Conservation (phyloP, 2,888 invertebrate species). For the Sisyra nigra region DNA sequence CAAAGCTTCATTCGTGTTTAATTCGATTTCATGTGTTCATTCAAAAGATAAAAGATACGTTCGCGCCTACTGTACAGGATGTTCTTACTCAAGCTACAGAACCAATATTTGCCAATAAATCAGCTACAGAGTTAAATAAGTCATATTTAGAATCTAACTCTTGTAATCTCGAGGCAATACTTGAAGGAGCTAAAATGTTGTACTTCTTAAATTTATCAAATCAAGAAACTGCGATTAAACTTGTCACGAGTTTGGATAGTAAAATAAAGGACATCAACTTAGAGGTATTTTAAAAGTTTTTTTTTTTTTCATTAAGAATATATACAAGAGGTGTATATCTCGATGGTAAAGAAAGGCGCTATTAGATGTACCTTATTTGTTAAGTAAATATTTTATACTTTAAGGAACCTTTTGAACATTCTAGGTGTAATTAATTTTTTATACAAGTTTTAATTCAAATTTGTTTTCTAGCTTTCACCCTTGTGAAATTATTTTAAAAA, state of each 20-base stretch:
- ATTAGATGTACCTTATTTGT: too few relatives aligned
- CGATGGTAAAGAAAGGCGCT: too few relatives aligned
- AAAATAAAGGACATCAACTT: slow-evolving; percentile 32
- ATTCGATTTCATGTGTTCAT: slow-evolving; percentile 54
- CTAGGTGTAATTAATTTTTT: too few relatives aligned
- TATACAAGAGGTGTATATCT: too few relatives aligned
- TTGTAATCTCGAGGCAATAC: slow-evolving; percentile 55
- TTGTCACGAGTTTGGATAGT: slow-evolving; percentile 38
- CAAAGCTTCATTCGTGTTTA: slow-evolving; percentile 74
- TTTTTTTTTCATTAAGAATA: too few relatives aligned
- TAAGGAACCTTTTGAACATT: too few relatives aligned
- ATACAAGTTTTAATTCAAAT: too few relatives aligned
- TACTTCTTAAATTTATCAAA: slow-evolving; percentile 52
- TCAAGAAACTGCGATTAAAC: slow-evolving; percentile 44
- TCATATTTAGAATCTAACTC: slow-evolving; percentile 44
- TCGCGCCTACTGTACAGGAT: slow-evolving; percentile 32
- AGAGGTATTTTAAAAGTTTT: slow-evolving; percentile 26
- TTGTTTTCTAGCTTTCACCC: too few relatives aligned
- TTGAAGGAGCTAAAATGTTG: slow-evolving; percentile 72
- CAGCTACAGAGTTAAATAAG: slow-evolving; percentile 46
- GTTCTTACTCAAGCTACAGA: slow-evolving; percentile 35
- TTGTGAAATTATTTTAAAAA: too few relatives aligned
- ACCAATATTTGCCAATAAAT: slow-evolving; percentile 37
- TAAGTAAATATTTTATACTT: too few relatives aligned
- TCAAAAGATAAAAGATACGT: slow-evolving; percentile 24